Conservation (phyloP, 2,888 invertebrate genomes). For the Neocrepidodera transversa region DNA sequence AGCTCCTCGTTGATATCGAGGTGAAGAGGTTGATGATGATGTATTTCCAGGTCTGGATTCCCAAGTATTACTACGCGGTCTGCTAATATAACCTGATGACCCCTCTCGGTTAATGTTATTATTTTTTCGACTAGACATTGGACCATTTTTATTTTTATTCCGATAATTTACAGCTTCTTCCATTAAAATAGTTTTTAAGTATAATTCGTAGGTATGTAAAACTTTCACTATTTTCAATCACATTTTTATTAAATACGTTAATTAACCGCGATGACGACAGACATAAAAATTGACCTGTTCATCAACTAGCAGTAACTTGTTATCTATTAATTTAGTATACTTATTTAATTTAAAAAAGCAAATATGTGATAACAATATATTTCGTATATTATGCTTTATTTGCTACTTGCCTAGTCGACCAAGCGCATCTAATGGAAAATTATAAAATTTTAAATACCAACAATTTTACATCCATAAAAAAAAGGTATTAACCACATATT, state of each 20-base stretch:
- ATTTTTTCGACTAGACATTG: slow-evolving; percentile 26
- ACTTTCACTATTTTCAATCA: slow-evolving; percentile 5
- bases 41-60: slow-evolving; percentile 5
- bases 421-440: too few relatives aligned
- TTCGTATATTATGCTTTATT: background rate
- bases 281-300: slow-evolving; percentile 12
- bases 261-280: slow-evolving; percentile 8
- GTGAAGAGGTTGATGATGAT: background rate
- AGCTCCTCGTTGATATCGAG: slow-evolving; percentile 14
- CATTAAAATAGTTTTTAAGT: background rate
- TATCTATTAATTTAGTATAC: slow-evolving; percentile 11
- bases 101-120: slow-evolving; percentile 5
- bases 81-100: slow-evolving; percentile 27
- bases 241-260: slow-evolving; percentile 2
- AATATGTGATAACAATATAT: slow-evolving; percentile 20
- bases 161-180: background rate
- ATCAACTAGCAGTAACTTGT: slow-evolving; percentile 11
- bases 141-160: slow-evolving; percentile 22
- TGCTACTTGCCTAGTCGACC: background rate
- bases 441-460: too few relatives aligned
- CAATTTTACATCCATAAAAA: too few relatives aligned
- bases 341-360: slow-evolving; percentile 22
- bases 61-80: slow-evolving; percentile 33
- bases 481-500: too few relatives aligned
- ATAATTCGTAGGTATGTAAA: background rate